Conservation (phyloP, 2,797 vertebrate species). For the Sebastes miniatus region DNA sequence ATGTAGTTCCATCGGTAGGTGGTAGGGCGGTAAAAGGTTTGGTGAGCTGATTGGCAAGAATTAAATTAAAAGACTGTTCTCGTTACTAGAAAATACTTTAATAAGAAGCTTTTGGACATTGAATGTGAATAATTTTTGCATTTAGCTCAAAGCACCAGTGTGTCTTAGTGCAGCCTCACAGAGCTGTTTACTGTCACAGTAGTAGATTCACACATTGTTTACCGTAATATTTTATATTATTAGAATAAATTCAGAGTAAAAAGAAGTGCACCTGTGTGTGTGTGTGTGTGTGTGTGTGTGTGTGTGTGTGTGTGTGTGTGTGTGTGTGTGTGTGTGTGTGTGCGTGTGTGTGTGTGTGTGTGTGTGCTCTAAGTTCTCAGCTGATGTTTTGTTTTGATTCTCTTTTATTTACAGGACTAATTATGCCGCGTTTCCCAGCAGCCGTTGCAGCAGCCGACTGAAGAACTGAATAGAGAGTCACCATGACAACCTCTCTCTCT, state of each 20-base stretch:
- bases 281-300: background rate
- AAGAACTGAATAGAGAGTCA: background rate
- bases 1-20: background rate
- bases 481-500: conserved; percentile 21
- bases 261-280: background rate
- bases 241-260: background rate
- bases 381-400: conserved; percentile 20
- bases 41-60: background rate
- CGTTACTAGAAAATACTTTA: background rate
- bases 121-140: background rate
- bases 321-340: background rate
- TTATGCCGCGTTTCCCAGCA: conserved; percentile 21
- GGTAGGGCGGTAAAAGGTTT: background rate
- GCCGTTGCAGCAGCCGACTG: background rate
- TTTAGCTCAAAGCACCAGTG: background rate
- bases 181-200: background rate
- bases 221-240: too few relatives aligned
- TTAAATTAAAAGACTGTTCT: background rate
- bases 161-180: background rate
- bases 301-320: background rate
- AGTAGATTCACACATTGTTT: background rate
- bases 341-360: background rate
- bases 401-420: conserved; percentile 10
- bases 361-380: background rate
- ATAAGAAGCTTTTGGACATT: background rate